Evolutionary conservation across 2,113 vertebrate genomes (phyloP).

Genomic region (Podiceps cristatus): DNA sequence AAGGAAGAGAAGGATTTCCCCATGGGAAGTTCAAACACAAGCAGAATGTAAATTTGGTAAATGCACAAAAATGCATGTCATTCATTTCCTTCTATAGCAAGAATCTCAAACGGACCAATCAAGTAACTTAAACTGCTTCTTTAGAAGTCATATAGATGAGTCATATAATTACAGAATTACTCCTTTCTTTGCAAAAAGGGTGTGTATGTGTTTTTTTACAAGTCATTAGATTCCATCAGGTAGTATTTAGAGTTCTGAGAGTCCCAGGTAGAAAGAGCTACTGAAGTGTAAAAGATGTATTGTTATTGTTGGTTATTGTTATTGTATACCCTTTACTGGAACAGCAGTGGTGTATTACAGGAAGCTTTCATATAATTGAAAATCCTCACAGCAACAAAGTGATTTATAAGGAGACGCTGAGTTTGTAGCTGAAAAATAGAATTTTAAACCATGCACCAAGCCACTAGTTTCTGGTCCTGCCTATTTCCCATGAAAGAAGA

Average conservation of each 20-base stretch:
- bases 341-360: not conserved
- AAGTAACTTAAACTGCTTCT: slow-evolving; percentile 7
- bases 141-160: slow-evolving; percentile 22
- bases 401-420: not conserved
- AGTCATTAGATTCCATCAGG: slow-evolving; percentile 15
- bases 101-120: slow-evolving; percentile 32
- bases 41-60: slow-evolving; percentile 10
- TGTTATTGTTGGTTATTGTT: not conserved
- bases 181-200: not conserved
- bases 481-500: not conserved
- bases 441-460: not conserved
- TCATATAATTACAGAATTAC: slow-evolving; percentile 54
- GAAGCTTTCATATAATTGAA: not conserved
- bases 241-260: not conserved
- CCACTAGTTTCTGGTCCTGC: not conserved
- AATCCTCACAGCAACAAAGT: not conserved
- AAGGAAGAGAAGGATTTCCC: not conserved
- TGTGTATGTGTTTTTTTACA: slow-evolving; percentile 26
- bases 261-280: not conserved
- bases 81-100: slow-evolving; percentile 16
- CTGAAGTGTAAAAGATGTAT: not conserved
- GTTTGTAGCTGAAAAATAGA: not conserved
- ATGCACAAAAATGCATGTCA: not conserved
- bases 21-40: not conserved
- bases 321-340: not conserved